Percentiles rank a stretch among this genome's conserved stretches.
phyloP scores from a whole-genome alignment of 1,140 invertebrate species.

The Geopemphigus sp. region DNA sequence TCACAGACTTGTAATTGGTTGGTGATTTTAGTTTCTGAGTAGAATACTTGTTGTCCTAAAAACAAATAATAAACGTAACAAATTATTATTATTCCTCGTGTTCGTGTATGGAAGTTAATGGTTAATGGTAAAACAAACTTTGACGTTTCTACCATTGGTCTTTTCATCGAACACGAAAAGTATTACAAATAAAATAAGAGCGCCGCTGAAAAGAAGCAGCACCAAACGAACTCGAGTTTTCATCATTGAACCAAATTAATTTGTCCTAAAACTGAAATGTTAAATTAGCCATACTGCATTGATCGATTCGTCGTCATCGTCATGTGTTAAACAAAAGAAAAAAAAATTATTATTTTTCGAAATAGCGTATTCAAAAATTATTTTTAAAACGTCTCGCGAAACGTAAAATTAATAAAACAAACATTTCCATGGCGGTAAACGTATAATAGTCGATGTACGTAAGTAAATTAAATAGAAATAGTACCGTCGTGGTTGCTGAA shows the following conservation, averaged over 20 bases:
- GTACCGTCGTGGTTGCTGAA: no score
- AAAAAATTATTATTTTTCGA: no score
- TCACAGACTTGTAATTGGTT: neutral
- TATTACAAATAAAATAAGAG: neutral
- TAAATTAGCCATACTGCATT: neutral
- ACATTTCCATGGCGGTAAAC: no score
- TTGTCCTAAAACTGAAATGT: neutral
- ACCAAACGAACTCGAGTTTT: conserved; percentile 23
- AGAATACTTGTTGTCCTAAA: neutral
- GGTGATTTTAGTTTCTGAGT: conserved; percentile 5
- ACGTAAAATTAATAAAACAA: neutral
- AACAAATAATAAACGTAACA: neutral
- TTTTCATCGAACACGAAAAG: neutral
- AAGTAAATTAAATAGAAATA: no score
- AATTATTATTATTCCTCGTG: neutral
- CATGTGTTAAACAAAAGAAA: no score
- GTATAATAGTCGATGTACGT: no score
- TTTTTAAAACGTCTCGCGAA: neutral
- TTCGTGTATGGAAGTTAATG: no score
- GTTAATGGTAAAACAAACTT: neutral
- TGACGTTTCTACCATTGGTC: neutral
- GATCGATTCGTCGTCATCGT: neutral
- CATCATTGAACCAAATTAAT: neutral
- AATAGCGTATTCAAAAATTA: neutral
- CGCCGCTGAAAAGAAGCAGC: conserved; percentile 2